Evolutionary conservation across 2,888 invertebrate species (phyloP).

Genomic region (Spilosoma lubricipeda): DNA sequence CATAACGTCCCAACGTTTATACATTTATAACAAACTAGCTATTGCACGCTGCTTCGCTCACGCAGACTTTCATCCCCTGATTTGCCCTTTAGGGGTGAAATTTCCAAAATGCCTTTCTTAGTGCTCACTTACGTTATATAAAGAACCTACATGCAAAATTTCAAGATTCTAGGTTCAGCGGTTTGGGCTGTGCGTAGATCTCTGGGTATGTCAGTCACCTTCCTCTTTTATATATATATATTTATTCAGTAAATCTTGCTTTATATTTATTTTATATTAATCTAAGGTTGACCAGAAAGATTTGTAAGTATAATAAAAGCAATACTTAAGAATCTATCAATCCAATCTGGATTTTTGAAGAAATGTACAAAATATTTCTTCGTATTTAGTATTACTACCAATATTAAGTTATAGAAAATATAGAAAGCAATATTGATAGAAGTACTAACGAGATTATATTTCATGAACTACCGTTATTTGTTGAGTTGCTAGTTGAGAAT

Average conservation of each 20-base stretch:
- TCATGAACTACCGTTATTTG: not conserved
- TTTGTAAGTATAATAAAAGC: not conserved
- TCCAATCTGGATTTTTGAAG: not conserved
- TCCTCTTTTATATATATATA: too few relatives aligned
- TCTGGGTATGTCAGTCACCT: too few relatives aligned
- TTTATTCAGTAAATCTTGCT: not conserved
- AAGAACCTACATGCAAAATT: too few relatives aligned
- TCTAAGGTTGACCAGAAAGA: not conserved
- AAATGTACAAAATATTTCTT: slow-evolving; percentile 2
- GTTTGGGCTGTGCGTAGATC: too few relatives aligned
- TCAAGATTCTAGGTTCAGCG: too few relatives aligned
- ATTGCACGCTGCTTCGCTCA: too few relatives aligned
- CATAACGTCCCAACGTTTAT: too few relatives aligned
- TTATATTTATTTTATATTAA: not conserved
- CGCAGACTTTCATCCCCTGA: too few relatives aligned
- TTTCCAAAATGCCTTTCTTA: too few relatives aligned
- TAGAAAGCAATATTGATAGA: not conserved
- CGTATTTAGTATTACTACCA: not conserved
- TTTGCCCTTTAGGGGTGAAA: too few relatives aligned
- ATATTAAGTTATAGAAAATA: not conserved
- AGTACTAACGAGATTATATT: not conserved
- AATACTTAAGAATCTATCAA: not conserved
- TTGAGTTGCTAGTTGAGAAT: not conserved
- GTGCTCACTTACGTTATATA: too few relatives aligned
- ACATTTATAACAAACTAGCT: too few relatives aligned